phyloP scores from a whole-genome alignment of 2,113 vertebrate species.

The Setophaga coronata region DNA sequence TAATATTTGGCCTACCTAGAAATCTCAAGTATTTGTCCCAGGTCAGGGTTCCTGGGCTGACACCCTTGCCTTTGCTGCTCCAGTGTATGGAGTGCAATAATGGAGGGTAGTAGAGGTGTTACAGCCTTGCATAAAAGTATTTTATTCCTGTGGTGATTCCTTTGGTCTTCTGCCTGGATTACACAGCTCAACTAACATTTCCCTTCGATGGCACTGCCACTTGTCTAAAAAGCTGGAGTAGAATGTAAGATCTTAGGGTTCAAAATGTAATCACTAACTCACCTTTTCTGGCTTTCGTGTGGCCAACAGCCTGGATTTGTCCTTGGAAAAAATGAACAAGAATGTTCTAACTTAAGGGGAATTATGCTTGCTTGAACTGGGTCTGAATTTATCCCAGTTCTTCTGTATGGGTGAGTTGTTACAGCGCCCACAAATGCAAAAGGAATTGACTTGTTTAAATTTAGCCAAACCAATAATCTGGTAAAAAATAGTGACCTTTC shows the following conservation, averaged over 20 bases:
- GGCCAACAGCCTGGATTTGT: neutral
- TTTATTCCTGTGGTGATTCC: neutral
- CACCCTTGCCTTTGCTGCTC: neutral
- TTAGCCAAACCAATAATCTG: neutral
- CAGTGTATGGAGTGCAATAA: neutral
- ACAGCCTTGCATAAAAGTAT: neutral
- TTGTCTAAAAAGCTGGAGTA: neutral
- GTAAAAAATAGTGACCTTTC: neutral
- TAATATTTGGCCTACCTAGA: neutral
- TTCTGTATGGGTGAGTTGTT: neutral
- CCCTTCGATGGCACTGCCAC: fast-evolving
- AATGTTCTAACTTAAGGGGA: neutral
- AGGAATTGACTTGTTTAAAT: neutral
- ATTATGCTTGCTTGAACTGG: neutral
- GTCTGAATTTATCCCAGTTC: neutral
- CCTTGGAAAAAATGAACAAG: neutral
- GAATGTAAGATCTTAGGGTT: neutral
- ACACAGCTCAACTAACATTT: neutral
- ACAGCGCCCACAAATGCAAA: neutral
- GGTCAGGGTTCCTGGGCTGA: neutral
- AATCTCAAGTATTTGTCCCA: neutral
- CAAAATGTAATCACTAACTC: neutral
- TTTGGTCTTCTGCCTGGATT: neutral
- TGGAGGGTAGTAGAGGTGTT: neutral
- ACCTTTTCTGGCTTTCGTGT: neutral